Conservation (phyloP, 2,113 vertebrate genomes). For the Syngnathoides biaculeatus region DNA sequence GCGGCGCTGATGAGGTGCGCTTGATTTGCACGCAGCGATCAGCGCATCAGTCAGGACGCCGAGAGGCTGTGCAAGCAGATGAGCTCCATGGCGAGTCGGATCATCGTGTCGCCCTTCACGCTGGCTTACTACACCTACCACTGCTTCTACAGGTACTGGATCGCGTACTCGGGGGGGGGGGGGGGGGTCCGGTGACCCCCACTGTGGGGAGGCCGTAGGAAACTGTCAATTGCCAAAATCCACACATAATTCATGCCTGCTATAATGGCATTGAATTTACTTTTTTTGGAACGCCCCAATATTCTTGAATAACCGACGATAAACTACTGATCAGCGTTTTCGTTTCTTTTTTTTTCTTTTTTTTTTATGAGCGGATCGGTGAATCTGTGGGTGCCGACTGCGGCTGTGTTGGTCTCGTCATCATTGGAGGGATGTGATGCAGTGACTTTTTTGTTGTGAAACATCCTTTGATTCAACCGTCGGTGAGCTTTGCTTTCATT, state of each 20-base stretch:
- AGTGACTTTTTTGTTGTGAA: not conserved
- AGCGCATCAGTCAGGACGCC: conserved; percentile 94
- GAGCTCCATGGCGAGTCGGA: conserved; percentile 86
- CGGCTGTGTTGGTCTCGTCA: too few relatives aligned
- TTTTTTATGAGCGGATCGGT: not conserved
- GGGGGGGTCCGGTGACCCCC: too few relatives aligned
- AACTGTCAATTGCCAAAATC: too few relatives aligned
- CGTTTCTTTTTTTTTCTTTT: not conserved
- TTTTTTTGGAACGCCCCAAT: too few relatives aligned
- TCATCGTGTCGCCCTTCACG: conserved; percentile 88
- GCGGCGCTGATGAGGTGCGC: not conserved
- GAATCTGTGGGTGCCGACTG: too few relatives aligned
- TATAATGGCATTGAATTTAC: too few relatives aligned
- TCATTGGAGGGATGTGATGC: not conserved
- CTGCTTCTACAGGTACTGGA: conserved; percentile 83
- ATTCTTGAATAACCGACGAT: too few relatives aligned
- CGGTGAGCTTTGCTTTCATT: too few relatives aligned
- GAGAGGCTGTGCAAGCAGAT: conserved; percentile 91
- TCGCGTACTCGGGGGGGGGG: too few relatives aligned
- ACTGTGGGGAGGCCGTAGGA: too few relatives aligned
- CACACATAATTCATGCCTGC: too few relatives aligned
- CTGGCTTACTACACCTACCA: conserved; percentile 91
- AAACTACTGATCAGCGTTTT: too few relatives aligned
- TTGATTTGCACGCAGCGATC: conserved; percentile 76
- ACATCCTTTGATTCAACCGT: not conserved